Evolutionary conservation across 2,797 vertebrate species (phyloP).

Genomic region (Antrozous pallidus): DNA sequence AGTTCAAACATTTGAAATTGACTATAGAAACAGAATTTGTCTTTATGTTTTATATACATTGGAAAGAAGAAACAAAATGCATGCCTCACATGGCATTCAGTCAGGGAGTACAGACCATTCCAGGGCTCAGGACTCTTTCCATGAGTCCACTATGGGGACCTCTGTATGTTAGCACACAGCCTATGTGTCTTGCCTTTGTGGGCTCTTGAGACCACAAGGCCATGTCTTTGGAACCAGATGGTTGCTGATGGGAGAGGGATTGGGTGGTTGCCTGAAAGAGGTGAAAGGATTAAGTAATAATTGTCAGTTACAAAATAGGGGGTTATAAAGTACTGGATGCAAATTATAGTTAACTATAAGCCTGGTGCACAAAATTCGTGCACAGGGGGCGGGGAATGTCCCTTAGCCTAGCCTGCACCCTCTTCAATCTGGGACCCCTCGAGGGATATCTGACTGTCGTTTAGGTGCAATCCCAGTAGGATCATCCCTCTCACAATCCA

Average conservation of each 20-base stretch:
- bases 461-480: too few species aligned
- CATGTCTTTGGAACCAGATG: not conserved
- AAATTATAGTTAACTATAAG: too few species aligned
- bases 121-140: not conserved
- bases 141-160: not conserved
- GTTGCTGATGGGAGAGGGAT: not conserved
- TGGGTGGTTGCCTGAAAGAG: not conserved
- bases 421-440: too few species aligned
- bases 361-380: too few species aligned
- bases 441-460: too few species aligned
- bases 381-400: too few species aligned
- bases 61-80: not conserved
- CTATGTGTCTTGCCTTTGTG: not conserved
- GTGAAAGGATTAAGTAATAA: not conserved
- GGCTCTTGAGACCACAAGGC: not conserved
- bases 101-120: not conserved
- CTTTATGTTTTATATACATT: not conserved
- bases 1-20: not conserved
- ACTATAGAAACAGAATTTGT: not conserved
- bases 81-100: too few species aligned
- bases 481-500: too few species aligned
- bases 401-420: too few species aligned
- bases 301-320: not conserved
- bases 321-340: not conserved
- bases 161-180: fast-evolving